A percentile compares a stretch with the other conserved stretches of the same genome.
These are phyloP conservation scores for Girardia tigrina DNA, from an alignment of 2,888 invertebrate genomes.

Conservation along the genomic window DNA sequence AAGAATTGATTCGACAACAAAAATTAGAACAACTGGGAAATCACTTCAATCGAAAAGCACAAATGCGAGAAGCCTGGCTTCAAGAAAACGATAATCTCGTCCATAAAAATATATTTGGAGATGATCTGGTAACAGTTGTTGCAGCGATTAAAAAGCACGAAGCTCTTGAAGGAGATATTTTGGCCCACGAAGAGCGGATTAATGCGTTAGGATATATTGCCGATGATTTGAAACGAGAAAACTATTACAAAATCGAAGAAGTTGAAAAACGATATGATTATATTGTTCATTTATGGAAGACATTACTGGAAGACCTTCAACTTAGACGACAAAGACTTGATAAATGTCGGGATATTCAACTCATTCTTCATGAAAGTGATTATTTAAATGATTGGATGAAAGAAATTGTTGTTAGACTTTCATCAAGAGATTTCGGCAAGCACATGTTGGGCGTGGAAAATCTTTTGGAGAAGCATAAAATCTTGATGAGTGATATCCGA, in stretches of 20 bases:
- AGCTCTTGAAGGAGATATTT: constrained; percentile 97
- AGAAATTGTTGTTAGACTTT: constrained; percentile 73
- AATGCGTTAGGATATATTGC: constrained; percentile 96
- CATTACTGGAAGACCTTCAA: constrained; percentile 77
- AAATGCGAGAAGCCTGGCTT: constrained; percentile 98
- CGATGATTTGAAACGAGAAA: constrained; percentile 82
- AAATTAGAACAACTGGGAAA: constrained; percentile 89
- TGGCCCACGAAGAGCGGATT: constrained; percentile 95
- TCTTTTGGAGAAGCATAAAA: constrained; percentile 85
- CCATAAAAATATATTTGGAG: constrained; percentile 88
- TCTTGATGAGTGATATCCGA: constrained; percentile 93
- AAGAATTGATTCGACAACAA: constrained; percentile 93
- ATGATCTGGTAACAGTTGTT: constrained; percentile 91
- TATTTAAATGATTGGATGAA: constrained; percentile 92
- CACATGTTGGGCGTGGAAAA: constrained; percentile 99
- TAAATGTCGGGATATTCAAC: constrained; percentile 66
- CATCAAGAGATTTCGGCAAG: constrained; percentile 95
- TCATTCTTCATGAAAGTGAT: constrained; percentile 80
- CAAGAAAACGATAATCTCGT: constrained; percentile 97
- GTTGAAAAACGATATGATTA: constrained; percentile 75
- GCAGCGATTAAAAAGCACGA: constrained; percentile 99
- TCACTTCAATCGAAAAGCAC: constrained; percentile 88
- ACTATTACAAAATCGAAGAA: constrained; percentile 90
- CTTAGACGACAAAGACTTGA: constrained; percentile 83
- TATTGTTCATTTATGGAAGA: constrained; percentile 90